phyloP scores from a whole-genome alignment of 2,113 vertebrate species.

The Ceratotherium simum region DNA sequence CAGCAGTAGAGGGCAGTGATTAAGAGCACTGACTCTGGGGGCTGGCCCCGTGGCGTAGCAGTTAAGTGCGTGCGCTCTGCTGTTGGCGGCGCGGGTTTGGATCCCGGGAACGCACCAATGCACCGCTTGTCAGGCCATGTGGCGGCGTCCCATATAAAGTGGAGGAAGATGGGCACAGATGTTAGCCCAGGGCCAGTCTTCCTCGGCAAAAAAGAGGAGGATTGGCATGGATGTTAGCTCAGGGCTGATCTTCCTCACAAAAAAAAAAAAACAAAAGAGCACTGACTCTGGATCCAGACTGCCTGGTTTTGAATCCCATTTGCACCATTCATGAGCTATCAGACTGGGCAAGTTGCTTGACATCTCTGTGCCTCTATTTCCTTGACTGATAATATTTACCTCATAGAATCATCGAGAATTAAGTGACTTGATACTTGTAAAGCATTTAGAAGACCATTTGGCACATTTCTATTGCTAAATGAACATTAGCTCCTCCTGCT shows the following conservation, averaged over 20 bases:
- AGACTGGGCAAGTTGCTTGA: background rate
- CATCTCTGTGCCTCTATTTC: background rate
- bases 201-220: no score
- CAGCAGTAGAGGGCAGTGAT: background rate
- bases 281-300: background rate
- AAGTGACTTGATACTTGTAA: background rate
- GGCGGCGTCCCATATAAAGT: no score
- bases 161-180: no score
- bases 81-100: no score
- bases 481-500: background rate
- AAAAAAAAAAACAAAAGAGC: background rate
- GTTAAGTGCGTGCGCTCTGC: no score
- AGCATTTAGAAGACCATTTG: background rate
- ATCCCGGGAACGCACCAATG: no score
- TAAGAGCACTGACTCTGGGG: background rate
- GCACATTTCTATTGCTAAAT: background rate
- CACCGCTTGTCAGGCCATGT: no score
- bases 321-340: background rate
- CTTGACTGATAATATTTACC: background rate
- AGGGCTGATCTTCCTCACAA: no score
- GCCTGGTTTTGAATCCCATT: background rate
- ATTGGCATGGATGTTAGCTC: no score
- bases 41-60: no score
- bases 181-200: no score
- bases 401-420: background rate